Conservation (phyloP, 2,113 vertebrate species). For the Malurus elegans region DNA sequence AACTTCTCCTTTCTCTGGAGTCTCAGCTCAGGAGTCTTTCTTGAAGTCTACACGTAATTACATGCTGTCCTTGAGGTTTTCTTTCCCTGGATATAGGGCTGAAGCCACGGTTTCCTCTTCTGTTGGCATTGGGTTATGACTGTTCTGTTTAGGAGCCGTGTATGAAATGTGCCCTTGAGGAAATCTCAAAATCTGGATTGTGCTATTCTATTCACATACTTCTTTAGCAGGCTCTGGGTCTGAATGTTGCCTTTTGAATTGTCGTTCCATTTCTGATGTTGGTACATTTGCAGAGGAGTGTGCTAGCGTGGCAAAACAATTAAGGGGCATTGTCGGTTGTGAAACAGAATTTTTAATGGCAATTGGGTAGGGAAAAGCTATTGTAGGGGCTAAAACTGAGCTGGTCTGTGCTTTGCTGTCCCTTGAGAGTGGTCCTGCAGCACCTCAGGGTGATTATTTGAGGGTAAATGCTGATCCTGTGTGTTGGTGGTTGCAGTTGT, state of each 20-base stretch:
- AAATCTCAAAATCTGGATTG: neutral
- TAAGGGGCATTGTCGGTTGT: neutral
- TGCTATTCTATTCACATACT: neutral
- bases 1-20: rapidly evolving
- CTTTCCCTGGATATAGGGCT: rapidly evolving
- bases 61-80: neutral
- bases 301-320: neutral
- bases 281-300: neutral
- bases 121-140: rapidly evolving
- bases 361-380: neutral
- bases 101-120: neutral
- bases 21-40: neutral
- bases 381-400: neutral
- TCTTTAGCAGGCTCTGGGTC: neutral
- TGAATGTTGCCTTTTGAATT: neutral
- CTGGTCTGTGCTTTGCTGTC: neutral
- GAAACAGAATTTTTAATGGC: neutral
- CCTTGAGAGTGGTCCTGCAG: neutral
- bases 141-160: rapidly evolving
- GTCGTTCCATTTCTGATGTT: neutral
- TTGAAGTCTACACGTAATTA: rapidly evolving
- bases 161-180: neutral
- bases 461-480: neutral
- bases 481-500: conserved; percentile 72
- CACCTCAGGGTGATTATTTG: neutral